Evolutionary conservation across 2,888 invertebrate species (phyloP).

Genomic region (Cantharis rufa): DNA sequence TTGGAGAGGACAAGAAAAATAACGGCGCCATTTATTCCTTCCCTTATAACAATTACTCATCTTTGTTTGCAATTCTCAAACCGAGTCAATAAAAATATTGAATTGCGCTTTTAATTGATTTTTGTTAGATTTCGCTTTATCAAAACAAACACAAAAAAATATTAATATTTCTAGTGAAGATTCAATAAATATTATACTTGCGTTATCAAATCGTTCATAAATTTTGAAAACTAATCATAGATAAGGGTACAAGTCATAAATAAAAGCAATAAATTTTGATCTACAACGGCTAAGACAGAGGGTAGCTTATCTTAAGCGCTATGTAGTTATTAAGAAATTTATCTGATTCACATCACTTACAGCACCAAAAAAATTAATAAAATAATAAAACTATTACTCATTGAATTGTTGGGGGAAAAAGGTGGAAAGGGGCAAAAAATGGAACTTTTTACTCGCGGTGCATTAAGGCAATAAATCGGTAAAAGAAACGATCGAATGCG

Average conservation of each 20-base stretch:
- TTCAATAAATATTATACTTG: not conserved
- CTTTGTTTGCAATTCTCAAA: not conserved
- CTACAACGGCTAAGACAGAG: not conserved
- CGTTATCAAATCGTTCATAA: slow-evolving; percentile 25
- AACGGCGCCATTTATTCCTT: not conserved
- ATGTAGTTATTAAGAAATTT: slow-evolving; percentile 9
- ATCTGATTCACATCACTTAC: not conserved
- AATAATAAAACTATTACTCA: not conserved
- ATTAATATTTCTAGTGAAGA: not conserved
- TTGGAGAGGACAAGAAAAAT: not conserved
- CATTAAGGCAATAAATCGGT: not conserved
- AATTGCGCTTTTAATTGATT: not conserved
- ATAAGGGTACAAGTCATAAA: slow-evolving; percentile 22
- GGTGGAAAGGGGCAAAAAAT: not conserved
- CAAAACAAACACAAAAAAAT: not conserved
- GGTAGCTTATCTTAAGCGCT: slow-evolving; percentile 20
- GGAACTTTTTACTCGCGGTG: not conserved
- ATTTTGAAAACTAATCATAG: slow-evolving; percentile 19
- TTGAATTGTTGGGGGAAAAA: not conserved
- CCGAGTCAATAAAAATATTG: not conserved
- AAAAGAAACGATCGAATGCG: not conserved
- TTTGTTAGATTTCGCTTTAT: not conserved
- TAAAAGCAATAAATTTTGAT: slow-evolving; percentile 27
- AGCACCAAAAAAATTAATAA: not conserved
- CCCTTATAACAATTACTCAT: not conserved